phyloP scores from a whole-genome alignment of 2,113 vertebrate genomes.

The Zapus hudsonius region DNA sequence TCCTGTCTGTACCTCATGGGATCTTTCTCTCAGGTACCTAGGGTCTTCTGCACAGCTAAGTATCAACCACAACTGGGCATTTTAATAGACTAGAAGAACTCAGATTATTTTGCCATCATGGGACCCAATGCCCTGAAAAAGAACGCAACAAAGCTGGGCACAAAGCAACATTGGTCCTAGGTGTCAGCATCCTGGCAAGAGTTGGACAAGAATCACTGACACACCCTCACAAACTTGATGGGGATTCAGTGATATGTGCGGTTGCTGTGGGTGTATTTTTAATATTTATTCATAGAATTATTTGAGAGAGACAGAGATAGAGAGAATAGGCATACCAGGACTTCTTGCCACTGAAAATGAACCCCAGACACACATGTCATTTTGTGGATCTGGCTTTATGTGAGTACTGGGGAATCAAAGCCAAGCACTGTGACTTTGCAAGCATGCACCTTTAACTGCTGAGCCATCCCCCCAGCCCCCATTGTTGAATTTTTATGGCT shows the following conservation, averaged over 20 bases:
- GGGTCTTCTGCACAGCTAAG: not conserved
- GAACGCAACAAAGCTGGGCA: not conserved
- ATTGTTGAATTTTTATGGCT: not conserved
- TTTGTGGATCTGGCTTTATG: too few species aligned
- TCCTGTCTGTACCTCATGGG: not conserved
- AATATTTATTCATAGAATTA: too few species aligned
- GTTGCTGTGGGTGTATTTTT: not conserved
- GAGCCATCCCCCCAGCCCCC: too few species aligned
- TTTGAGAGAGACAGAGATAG: too few species aligned
- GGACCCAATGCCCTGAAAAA: not conserved
- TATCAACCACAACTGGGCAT: not conserved
- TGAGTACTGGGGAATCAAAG: too few species aligned
- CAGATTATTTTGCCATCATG: not conserved
- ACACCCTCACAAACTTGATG: not conserved
- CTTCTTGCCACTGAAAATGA: too few species aligned
- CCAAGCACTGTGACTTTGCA: too few species aligned
- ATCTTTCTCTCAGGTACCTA: not conserved
- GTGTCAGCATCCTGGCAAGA: constrained; percentile 15
- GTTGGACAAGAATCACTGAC: not conserved
- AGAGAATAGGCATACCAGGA: too few species aligned
- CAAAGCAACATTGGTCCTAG: not conserved
- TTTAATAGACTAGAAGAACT: accelerated
- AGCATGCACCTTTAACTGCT: too few species aligned
- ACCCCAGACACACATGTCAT: too few species aligned
- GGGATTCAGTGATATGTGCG: constrained; percentile 39